phyloP scores from a whole-genome alignment of 2,797 vertebrate genomes.

The Merluccius polli region DNA sequence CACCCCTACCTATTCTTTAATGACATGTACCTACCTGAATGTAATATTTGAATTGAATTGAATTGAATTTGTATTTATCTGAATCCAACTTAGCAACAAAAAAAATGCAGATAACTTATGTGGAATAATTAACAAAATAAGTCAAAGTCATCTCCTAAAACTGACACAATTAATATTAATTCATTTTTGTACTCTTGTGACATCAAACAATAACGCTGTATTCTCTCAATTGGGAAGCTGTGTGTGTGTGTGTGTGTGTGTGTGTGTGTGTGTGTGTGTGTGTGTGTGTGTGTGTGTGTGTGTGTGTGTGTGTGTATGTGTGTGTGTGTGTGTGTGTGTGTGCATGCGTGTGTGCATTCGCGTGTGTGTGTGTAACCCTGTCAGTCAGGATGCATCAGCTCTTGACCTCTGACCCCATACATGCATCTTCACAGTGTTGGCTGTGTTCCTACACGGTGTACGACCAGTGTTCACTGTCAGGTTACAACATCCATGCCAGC shows the following conservation, averaged over 20 bases:
- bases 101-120: no score
- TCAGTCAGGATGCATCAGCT: neutral
- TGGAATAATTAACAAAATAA: no score
- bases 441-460: conserved; percentile 56
- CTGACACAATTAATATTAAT: neutral
- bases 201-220: no score
- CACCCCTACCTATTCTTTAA: neutral
- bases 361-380: neutral
- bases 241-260: no score
- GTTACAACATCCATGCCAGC: conserved; percentile 52
- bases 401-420: conserved; percentile 9
- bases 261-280: neutral
- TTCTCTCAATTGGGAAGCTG: no score
- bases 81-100: neutral
- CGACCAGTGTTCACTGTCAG: conserved; percentile 49
- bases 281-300: neutral
- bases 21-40: neutral
- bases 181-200: no score
- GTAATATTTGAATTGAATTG: neutral
- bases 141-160: no score
- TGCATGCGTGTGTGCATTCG: no score
- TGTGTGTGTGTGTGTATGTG: neutral
- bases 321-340: neutral
- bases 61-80: neutral
- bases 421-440: conserved; percentile 19